Base-by-base conservation (phyloP, 53 echinoderm and acorn worm genomes). In the Holothuria leucospilota region DNA sequence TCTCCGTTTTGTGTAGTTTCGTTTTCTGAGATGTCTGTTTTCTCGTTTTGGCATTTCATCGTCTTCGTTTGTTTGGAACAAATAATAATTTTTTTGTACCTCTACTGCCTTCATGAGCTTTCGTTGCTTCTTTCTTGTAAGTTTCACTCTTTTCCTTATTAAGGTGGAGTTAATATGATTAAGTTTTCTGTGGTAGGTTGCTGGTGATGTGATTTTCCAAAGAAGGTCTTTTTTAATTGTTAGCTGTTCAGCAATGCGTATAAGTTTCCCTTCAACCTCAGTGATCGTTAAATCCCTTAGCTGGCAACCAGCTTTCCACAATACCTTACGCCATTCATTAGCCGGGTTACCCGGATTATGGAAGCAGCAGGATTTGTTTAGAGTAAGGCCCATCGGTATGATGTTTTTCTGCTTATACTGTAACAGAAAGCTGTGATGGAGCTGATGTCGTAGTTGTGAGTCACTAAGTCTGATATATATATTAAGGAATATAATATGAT, bases 331-430 rank as follows among this genome's bases (percentile, higher is more conserved):
- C 64, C 64, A 63, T 63, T 63, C 64, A 11, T 4, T 63, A 12
- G 64, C 26, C n/a, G 64, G 64, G 11, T 63, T 63, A 63, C 11
- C 64, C 23, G 64, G 64, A 11, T 63, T 63, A 11, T 63, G 64
- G 64, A 63, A 63, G 64, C 64, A 63, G 64, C 64, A 63, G 64
- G 64, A 63, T 63, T 63, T 63, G 64, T 63, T 5, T 11, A 63
- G 26, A n/a, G 6, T 63, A 63, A 63, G 64, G n/a, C 64, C 64
- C 64, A 24, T 6, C 6, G 64, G 64, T 63, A 63, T 11, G 26
- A 63, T 63, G 64, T 63, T 63, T 63, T 63, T 63, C 26, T 63
- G 64, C 11, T 63, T 12, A 12, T 63, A 63, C 64, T 63, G 64
- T 11, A 24, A 12, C 11, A 63, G 64, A 63, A 63, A 63, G 64